phyloP scores from a whole-genome alignment of 2,113 vertebrate genomes.

The Paratilapia polleni region DNA sequence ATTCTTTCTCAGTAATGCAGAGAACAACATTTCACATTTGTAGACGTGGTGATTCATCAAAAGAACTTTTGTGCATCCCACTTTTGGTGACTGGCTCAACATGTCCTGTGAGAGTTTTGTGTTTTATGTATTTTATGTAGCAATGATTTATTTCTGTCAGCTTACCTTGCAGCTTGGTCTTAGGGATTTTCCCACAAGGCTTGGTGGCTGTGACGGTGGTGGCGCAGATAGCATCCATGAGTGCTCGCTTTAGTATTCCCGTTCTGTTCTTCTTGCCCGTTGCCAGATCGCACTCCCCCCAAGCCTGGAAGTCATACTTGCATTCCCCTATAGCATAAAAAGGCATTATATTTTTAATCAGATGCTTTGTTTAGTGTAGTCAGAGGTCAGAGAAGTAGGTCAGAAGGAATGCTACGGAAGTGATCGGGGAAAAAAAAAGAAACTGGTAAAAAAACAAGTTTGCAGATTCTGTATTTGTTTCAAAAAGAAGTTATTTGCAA shows the following conservation, averaged over 20 bases:
- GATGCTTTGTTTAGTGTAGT: conserved; percentile 25
- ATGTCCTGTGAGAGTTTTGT: background rate
- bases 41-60: conserved; percentile 20
- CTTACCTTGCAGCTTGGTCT: conserved; percentile 94
- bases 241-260: conserved; percentile 90
- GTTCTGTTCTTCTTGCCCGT: conserved; percentile 93
- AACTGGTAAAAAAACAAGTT: conserved; percentile 27
- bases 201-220: conserved; percentile 92
- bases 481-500: background rate
- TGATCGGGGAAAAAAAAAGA: conserved; percentile 36
- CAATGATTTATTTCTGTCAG: conserved; percentile 20
- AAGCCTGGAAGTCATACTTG: conserved; percentile 96
- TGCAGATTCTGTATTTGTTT: conserved; percentile 17
- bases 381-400: no score
- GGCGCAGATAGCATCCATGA: conserved; percentile 92
- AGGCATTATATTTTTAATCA: conserved; percentile 30
- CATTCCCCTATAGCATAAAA: conserved; percentile 86
- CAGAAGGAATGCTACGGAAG: background rate
- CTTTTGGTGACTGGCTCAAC: background rate
- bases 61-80: background rate
- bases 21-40: background rate
- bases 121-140: background rate
- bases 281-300: conserved; percentile 94
- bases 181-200: conserved; percentile 92
- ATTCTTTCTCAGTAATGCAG: background rate